These are phyloP conservation scores for Pygoscelis adeliae DNA, from an alignment of 2,113 vertebrate species.

Conservation along the genomic window DNA sequence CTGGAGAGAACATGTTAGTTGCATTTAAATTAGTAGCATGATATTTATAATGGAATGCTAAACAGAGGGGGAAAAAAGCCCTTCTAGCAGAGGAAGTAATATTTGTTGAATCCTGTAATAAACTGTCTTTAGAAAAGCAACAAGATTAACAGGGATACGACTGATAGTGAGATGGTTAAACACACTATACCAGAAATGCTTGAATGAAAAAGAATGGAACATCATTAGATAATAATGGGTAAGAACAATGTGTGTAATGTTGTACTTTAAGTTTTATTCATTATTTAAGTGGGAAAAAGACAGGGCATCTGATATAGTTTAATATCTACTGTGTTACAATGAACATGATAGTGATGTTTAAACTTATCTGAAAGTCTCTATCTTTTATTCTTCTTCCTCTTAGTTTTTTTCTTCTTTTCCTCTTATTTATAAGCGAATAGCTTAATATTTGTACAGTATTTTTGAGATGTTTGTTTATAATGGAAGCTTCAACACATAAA, in stretches of 20 bases:
- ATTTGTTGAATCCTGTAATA: not conserved
- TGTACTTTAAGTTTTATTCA: conserved; percentile 1
- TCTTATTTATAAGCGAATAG: not conserved
- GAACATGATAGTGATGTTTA: not conserved
- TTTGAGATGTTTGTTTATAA: not conserved
- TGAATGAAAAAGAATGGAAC: not conserved
- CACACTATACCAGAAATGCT: not conserved
- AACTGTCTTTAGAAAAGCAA: not conserved
- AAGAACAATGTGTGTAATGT: not conserved
- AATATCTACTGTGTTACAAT: not conserved
- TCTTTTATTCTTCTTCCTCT: not conserved
- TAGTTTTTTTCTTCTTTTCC: not conserved
- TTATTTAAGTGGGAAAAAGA: not conserved
- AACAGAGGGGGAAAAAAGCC: not conserved
- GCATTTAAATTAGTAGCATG: not conserved
- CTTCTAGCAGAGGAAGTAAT: not conserved
- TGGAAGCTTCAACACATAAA: not conserved
- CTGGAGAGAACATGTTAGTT: not conserved
- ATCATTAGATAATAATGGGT: not conserved
- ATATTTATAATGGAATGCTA: not conserved
- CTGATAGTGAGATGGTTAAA: not conserved
- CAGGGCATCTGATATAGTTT: not conserved
- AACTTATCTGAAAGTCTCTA: not conserved
- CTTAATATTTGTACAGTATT: not conserved
- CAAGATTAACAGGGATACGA: not conserved